Evolutionary conservation across 2,797 vertebrate genomes (phyloP).

Genomic region (Microctenopoma steveboyesi): DNA sequence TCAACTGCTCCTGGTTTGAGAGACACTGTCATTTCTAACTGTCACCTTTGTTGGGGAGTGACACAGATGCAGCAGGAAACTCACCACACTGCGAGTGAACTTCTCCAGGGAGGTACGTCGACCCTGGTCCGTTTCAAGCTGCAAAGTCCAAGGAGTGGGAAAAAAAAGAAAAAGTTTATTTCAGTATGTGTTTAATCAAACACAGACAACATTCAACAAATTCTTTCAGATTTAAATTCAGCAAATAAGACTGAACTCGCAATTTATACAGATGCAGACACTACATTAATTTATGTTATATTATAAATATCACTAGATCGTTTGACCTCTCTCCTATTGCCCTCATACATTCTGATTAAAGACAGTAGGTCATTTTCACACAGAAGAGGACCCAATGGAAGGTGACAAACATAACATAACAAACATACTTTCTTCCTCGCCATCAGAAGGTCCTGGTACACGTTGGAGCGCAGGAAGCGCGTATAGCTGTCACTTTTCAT

Average conservation of each 20-base stretch:
- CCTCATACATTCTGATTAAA: too few relatives aligned
- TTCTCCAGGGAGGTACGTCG: slow-evolving; percentile 99
- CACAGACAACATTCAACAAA: too few relatives aligned
- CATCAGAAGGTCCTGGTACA: slow-evolving; percentile 95
- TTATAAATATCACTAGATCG: too few relatives aligned
- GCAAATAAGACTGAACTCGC: not conserved
- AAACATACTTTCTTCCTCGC: slow-evolving; percentile 93
- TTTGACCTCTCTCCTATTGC: too few relatives aligned
- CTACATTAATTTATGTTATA: too few relatives aligned
- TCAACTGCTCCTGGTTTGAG: not conserved
- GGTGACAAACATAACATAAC: not conserved
- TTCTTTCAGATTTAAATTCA: not conserved
- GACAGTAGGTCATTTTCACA: not conserved
- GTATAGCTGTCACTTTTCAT: slow-evolving; percentile 99
- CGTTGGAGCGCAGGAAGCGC: slow-evolving; percentile 94
- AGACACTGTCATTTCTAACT: not conserved
- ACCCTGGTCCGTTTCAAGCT: slow-evolving; percentile 97
- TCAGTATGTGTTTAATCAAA: not conserved
- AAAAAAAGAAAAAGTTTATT: not conserved
- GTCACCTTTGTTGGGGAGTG: not conserved
- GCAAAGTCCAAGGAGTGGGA: slow-evolving; percentile 20
- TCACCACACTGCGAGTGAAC: slow-evolving; percentile 98
- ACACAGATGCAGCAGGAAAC: slow-evolving; percentile 58
- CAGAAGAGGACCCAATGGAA: not conserved
- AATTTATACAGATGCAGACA: not conserved